A percentile compares a stretch with the other conserved stretches of the same genome.
phyloP scores from a whole-genome alignment of 23 tunicate genomes.

The Styela clava region DNA sequence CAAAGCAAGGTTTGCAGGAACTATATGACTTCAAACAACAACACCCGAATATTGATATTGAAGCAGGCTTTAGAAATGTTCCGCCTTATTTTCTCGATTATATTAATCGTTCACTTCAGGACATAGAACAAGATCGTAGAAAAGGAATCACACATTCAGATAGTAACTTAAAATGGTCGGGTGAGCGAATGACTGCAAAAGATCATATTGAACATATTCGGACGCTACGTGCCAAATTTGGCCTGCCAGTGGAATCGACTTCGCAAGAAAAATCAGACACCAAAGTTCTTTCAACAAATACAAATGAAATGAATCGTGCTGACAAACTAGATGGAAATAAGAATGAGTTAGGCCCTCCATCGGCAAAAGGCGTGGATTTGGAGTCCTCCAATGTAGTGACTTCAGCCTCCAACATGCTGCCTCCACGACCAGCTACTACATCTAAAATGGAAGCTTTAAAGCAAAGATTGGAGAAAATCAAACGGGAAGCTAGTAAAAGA shows the following conservation, averaged over 20 bases:
- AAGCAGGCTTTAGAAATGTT: constrained; percentile 20
- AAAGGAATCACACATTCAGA: constrained; percentile 8
- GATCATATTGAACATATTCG: constrained; percentile 26
- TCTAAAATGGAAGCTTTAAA: constrained; percentile 21
- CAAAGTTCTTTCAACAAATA: not conserved
- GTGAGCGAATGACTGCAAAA: not conserved
- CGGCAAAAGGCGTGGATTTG: not conserved
- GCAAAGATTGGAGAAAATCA: constrained; percentile 22
- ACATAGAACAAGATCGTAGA: constrained; percentile 42
- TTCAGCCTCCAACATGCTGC: not conserved
- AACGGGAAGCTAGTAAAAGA: constrained; percentile 23
- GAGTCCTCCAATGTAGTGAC: not conserved
- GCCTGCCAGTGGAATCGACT: not conserved
- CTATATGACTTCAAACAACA: constrained; percentile 57
- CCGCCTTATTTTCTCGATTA: constrained; percentile 40
- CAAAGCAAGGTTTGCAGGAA: constrained; percentile 64
- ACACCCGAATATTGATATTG: constrained; percentile 57
- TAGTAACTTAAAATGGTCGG: not conserved
- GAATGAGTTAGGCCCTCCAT: not conserved
- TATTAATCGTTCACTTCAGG: constrained; percentile 37
- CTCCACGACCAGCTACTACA: constrained; percentile 10
- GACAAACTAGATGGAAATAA: constrained; percentile 1
- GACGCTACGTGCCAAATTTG: constrained; percentile 14
- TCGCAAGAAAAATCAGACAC: not conserved
- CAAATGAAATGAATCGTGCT: not conserved